Evolutionary conservation across 2,888 invertebrate genomes (phyloP).

Genomic region (Glyphotaelius pellucidus): DNA sequence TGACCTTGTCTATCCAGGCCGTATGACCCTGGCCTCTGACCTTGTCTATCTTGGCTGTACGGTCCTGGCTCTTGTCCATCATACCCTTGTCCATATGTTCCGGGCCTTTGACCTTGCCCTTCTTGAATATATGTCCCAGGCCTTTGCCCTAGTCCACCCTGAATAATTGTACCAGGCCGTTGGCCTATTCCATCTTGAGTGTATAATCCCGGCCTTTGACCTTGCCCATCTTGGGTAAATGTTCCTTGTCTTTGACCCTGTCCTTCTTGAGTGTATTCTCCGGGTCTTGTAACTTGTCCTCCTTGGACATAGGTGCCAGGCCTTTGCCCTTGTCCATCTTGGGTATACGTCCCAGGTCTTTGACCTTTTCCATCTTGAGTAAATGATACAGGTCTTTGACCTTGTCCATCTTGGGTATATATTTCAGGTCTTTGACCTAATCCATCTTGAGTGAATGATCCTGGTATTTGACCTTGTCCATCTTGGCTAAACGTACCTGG

Average conservation of each 20-base stretch:
- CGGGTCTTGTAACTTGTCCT: slow-evolving; percentile 10
- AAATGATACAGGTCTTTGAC: background rate
- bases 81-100: background rate
- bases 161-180: background rate
- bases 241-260: too few relatives aligned
- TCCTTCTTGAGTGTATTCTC: background rate
- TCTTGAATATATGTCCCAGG: slow-evolving; percentile 15
- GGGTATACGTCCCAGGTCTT: slow-evolving; percentile 44
- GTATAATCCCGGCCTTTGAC: slow-evolving; percentile 18
- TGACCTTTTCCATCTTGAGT: background rate
- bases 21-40: slow-evolving; percentile 9
- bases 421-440: slow-evolving; percentile 38
- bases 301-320: background rate
- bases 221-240: slow-evolving; percentile 3
- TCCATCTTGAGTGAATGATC: background rate
- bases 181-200: background rate
- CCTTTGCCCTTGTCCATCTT: background rate
- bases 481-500: slow-evolving; percentile 6
- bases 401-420: background rate
- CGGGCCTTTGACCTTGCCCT: slow-evolving; percentile 30
- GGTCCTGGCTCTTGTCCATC: background rate
- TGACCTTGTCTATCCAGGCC: background rate
- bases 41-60: background rate
- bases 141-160: background rate
- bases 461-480: background rate